Conservation (phyloP, 2,797 vertebrate genomes). For the Pseudotriccus pelzelni region DNA sequence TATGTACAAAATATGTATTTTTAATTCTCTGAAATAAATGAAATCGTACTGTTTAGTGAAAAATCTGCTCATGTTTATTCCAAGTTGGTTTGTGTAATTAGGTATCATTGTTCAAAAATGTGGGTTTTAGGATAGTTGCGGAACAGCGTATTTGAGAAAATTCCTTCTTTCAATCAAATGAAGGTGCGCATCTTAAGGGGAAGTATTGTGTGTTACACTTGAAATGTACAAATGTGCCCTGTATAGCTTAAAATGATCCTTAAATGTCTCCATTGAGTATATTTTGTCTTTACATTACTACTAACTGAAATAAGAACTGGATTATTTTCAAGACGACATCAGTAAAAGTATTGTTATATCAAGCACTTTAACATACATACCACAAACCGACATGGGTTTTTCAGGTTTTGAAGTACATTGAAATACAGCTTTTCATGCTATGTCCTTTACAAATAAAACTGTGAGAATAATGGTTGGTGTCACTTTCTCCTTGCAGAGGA, state of each 20-base stretch:
- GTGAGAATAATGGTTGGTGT: constrained; percentile 69
- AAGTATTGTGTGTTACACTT: constrained; percentile 62
- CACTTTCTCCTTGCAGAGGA: constrained; percentile 33
- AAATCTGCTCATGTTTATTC: constrained; percentile 21
- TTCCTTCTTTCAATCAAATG: constrained; percentile 61
- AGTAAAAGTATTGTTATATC: constrained; percentile 75
- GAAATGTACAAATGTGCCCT: constrained; percentile 70
- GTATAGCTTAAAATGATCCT: constrained; percentile 47
- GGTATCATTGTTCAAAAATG: constrained; percentile 18
- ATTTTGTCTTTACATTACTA: constrained; percentile 70
- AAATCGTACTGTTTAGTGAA: constrained; percentile 16
- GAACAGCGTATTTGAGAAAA: neutral
- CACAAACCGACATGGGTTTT: constrained; percentile 74
- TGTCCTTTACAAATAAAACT: constrained; percentile 84
- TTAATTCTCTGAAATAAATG: constrained; percentile 30
- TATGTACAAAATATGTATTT: constrained; percentile 43
- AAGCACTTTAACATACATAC: constrained; percentile 82
- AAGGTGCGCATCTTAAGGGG: constrained; percentile 38
- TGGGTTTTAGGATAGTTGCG: constrained; percentile 1
- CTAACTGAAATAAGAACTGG: constrained; percentile 71
- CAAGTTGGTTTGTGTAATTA: constrained; percentile 24
- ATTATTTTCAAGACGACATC: constrained; percentile 65
- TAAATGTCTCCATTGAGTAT: constrained; percentile 66
- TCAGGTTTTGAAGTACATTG: constrained; percentile 81
- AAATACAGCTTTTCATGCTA: constrained; percentile 82